Conservation (phyloP, 2,113 vertebrate species). For the Alces alces region DNA sequence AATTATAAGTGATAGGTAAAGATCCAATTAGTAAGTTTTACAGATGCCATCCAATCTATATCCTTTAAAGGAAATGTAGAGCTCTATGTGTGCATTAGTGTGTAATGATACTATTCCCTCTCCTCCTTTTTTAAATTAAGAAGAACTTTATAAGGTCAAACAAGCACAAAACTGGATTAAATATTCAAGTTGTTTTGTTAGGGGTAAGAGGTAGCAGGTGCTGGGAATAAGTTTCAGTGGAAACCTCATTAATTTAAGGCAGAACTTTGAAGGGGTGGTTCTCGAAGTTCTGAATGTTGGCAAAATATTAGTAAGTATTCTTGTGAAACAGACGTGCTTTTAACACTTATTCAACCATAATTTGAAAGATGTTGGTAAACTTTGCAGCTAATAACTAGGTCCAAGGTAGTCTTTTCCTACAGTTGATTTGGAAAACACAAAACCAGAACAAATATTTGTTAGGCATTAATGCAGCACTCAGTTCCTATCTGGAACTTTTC, state of each 20-base stretch:
- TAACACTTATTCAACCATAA: neutral
- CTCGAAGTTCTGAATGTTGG: neutral
- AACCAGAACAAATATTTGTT: neutral
- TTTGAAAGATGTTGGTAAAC: neutral
- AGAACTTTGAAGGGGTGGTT: neutral
- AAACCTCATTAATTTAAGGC: neutral
- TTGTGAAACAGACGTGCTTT: neutral
- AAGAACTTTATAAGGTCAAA: neutral
- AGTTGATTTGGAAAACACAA: neutral
- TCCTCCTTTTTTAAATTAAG: neutral
- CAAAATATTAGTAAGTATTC: neutral
- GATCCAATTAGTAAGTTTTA: neutral
- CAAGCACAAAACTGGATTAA: neutral
- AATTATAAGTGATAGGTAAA: neutral
- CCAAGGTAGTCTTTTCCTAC: neutral
- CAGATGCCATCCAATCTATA: neutral
- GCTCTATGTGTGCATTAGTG: neutral
- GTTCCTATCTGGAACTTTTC: neutral
- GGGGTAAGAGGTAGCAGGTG: neutral
- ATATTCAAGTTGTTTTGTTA: neutral
- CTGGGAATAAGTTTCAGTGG: neutral
- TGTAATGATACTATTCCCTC: neutral
- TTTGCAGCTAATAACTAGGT: neutral
- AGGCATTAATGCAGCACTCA: neutral
- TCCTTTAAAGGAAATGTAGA: neutral